Percentiles rank a stretch among this genome's conserved stretches.
These are phyloP conservation scores for Monodelphis domestica DNA, from an alignment of 2,797 vertebrate species.

Conservation along the genomic window DNA sequence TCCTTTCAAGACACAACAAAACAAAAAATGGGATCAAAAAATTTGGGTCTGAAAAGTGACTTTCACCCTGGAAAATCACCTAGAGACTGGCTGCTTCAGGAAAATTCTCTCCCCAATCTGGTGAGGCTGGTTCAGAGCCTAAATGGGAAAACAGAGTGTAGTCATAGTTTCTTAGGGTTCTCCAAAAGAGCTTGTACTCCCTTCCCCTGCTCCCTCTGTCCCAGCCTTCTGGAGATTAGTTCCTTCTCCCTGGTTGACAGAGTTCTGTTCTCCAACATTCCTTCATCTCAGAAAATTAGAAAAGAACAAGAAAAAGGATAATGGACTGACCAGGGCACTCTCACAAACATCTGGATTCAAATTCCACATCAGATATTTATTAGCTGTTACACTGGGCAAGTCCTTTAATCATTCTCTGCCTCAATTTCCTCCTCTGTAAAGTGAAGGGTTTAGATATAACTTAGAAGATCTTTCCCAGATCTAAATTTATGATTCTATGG, in stretches of 20 bases:
- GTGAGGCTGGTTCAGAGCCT: not conserved
- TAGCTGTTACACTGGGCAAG: no score
- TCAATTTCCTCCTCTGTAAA: not conserved
- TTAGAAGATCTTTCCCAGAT: not conserved
- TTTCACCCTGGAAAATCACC: not conserved
- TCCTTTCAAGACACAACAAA: slow-evolving; percentile 22
- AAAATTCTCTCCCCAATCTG: not conserved
- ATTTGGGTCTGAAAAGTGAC: not conserved
- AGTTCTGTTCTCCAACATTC: not conserved
- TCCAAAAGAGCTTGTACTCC: not conserved
- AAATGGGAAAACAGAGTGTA: not conserved
- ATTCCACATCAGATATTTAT: not conserved
- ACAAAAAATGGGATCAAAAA: not conserved
- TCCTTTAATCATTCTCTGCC: not conserved
- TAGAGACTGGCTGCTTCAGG: not conserved
- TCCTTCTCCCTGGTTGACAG: not conserved
- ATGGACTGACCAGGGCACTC: not conserved
- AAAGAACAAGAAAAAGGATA: not conserved
- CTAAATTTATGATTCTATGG: not conserved
- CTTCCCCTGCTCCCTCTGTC: not conserved
- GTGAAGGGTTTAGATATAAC: not conserved
- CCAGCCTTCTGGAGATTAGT: no score
- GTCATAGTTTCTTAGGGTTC: not conserved
- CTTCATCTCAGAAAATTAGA: not conserved
- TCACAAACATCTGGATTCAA: not conserved